Conservation (phyloP, 2,113 vertebrate genomes). For the Hepsetus odoe region DNA sequence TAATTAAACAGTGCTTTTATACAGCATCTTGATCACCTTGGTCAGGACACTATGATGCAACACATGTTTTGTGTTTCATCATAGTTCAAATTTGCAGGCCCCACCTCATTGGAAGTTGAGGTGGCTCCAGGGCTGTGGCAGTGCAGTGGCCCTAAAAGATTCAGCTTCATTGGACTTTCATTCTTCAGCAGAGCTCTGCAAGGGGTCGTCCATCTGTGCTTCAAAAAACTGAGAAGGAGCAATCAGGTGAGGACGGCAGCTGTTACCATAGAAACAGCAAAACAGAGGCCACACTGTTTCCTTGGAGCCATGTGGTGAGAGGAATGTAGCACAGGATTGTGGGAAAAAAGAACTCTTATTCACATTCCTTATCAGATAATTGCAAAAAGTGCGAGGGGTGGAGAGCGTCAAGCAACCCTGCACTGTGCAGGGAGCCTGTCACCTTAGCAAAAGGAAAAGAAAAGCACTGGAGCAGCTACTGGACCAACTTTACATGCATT, state of each 20-base stretch:
- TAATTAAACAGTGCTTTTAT: too few species aligned
- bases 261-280: constrained; percentile 16
- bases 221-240: constrained; percentile 11
- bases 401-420: not conserved
- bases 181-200: not conserved
- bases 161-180: not conserved
- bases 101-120: not conserved
- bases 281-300: constrained; percentile 44
- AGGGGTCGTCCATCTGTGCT: not conserved
- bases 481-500: not conserved
- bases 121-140: not conserved
- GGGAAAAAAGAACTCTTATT: constrained; percentile 6
- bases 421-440: not conserved
- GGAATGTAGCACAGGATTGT: constrained; percentile 36
- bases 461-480: not conserved
- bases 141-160: not conserved
- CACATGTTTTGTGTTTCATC: too few species aligned
- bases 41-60: too few species aligned
- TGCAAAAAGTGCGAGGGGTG: not conserved
- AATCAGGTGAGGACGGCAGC: constrained; percentile 28
- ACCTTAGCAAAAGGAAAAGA: constrained; percentile 1
- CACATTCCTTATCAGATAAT: constrained; percentile 41
- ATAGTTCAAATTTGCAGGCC: not conserved
- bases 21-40: too few species aligned
- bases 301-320: constrained; percentile 23